Percentiles rank a stretch among this genome's conserved stretches.
Evolutionary conservation across 2,888 invertebrate genomes (phyloP).

Genomic region (Xylocampa areola): DNA sequence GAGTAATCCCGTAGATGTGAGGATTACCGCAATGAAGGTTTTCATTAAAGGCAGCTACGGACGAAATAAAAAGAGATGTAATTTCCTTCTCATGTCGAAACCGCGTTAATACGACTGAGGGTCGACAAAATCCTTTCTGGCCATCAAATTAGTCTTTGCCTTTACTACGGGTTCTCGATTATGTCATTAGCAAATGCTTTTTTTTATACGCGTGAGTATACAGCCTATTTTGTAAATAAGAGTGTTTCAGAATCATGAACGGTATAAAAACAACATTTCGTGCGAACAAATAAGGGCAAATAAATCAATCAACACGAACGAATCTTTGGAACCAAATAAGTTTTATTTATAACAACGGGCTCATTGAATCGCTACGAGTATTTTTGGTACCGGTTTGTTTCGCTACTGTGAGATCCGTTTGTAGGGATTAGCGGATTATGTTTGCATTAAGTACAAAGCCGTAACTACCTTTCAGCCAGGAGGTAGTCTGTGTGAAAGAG

Average conservation of each 20-base stretch:
- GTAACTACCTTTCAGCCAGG: constrained; percentile 47
- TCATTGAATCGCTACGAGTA: constrained; percentile 20
- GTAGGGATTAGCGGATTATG: constrained; percentile 65
- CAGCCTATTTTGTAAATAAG: constrained; percentile 20
- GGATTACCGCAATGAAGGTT: constrained; percentile 71
- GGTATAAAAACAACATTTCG: constrained; percentile 17
- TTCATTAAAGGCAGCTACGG: constrained; percentile 73
- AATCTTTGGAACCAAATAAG: constrained; percentile 23
- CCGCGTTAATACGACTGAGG: constrained; percentile 76
- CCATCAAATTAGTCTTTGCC: constrained; percentile 71
- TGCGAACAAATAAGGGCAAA: constrained; percentile 40
- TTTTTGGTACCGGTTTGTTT: constrained; percentile 44
- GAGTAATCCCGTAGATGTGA: constrained; percentile 61
- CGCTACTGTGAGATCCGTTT: constrained; percentile 33
- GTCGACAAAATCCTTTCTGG: constrained; percentile 72
- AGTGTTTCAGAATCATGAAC: constrained; percentile 22
- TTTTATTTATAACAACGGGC: constrained; percentile 27
- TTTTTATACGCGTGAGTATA: not conserved
- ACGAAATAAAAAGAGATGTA: constrained; percentile 75
- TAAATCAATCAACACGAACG: constrained; percentile 44
- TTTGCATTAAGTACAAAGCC: constrained; percentile 58
- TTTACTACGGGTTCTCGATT: constrained; percentile 57
- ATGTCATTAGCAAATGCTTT: constrained; percentile 29
- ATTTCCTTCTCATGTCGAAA: constrained; percentile 76
- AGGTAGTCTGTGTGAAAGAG: constrained; percentile 9